phyloP scores from a whole-genome alignment of 2,797 vertebrate genomes.

The Parauchenoglanis punctatus region DNA sequence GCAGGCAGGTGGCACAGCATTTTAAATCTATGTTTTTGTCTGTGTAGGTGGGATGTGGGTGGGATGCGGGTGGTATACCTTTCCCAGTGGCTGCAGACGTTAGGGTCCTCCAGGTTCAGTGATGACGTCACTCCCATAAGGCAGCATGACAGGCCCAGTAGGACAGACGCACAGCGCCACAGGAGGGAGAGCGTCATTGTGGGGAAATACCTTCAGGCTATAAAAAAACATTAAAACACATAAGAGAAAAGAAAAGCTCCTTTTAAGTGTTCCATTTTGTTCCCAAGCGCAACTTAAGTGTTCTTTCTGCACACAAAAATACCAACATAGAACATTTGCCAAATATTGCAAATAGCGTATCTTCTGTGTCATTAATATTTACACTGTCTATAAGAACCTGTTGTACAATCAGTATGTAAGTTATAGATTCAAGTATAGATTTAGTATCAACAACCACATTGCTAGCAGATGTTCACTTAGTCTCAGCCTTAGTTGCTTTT shows the following conservation, averaged over 20 bases:
- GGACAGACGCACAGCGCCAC: slow-evolving; percentile 63
- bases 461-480: background rate
- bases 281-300: background rate
- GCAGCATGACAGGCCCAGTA: slow-evolving; percentile 73
- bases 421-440: background rate
- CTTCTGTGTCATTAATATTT: background rate
- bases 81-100: slow-evolving; percentile 99
- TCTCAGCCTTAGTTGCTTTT: background rate
- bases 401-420: background rate
- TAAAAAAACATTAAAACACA: slow-evolving; percentile 32
- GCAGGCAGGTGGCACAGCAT: background rate
- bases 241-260: background rate
- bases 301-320: background rate
- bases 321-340: background rate
- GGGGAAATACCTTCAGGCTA: slow-evolving; percentile 68
- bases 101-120: slow-evolving; percentile 93
- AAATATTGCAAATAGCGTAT: background rate
- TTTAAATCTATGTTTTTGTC: background rate
- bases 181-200: slow-evolving; percentile 77
- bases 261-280: background rate
- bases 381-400: background rate
- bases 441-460: background rate
- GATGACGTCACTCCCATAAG: slow-evolving; percentile 75
- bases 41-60: background rate
- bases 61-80: slow-evolving; percentile 77